Conservation (phyloP, 2,797 vertebrate species). For the Gymnothorax javanicus region DNA sequence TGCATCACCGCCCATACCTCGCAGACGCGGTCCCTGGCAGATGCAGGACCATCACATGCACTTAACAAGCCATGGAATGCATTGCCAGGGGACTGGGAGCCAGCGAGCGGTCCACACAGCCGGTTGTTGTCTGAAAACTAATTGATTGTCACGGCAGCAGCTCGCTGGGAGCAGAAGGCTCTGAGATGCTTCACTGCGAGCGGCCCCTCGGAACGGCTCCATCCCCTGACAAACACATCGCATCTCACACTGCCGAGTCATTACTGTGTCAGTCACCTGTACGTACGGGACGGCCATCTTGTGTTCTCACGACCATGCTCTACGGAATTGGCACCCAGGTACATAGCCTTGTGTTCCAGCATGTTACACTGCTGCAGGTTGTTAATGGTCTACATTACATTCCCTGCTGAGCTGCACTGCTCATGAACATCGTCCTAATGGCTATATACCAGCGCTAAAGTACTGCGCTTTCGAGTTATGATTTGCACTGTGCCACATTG, state of each 20-base stretch:
- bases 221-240: neutral
- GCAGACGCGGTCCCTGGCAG: neutral
- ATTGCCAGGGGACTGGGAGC: neutral
- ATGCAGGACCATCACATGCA: neutral
- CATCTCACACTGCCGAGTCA: neutral
- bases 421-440: too few relatives aligned
- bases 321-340: neutral
- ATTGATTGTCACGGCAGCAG: neutral
- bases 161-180: neutral
- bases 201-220: neutral
- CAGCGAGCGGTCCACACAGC: conserved; percentile 2
- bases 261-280: neutral
- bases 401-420: neutral
- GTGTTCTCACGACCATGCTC: neutral
- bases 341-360: neutral
- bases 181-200: neutral
- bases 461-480: neutral
- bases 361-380: neutral
- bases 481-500: neutral
- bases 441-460: too few relatives aligned
- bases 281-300: neutral
- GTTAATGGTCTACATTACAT: neutral
- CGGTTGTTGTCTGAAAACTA: neutral
- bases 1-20: neutral
- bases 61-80: conserved; percentile 16